A percentile compares a stretch with the other conserved stretches of the same genome.
Conservation (phyloP, 2,888 invertebrate species). For the Tenodera sinensis region DNA sequence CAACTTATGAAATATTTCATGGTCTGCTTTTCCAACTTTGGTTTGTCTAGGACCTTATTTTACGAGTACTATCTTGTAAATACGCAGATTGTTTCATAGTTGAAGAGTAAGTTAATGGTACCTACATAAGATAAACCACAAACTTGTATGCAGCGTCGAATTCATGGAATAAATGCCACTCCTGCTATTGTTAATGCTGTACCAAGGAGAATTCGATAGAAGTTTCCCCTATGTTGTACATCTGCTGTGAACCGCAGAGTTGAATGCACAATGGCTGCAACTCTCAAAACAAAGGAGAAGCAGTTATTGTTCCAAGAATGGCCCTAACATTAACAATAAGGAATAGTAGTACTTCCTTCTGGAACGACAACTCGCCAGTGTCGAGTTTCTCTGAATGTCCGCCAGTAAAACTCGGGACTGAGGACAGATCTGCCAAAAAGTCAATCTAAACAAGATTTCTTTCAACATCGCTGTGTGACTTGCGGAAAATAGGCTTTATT, state of each 20-base stretch:
- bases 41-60: no score
- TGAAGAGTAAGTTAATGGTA: no score
- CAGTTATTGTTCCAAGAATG: background rate
- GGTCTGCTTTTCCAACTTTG: no score
- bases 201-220: background rate
- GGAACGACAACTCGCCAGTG: background rate
- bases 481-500: no score
- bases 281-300: background rate
- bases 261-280: background rate
- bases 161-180: background rate
- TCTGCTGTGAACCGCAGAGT: background rate
- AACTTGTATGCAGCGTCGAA: no score
- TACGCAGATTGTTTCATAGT: no score
- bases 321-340: background rate
- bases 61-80: no score
- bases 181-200: background rate
- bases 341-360: background rate
- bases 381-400: background rate
- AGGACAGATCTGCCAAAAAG: background rate
- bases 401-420: background rate
- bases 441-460: background rate
- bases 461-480: no score
- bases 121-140: no score
- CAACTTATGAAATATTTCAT: no score
- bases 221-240: background rate